A percentile compares a stretch with the other conserved stretches of the same genome.
Conservation (phyloP, 2,113 vertebrate species). For the Eulacestoma nigropectus region DNA sequence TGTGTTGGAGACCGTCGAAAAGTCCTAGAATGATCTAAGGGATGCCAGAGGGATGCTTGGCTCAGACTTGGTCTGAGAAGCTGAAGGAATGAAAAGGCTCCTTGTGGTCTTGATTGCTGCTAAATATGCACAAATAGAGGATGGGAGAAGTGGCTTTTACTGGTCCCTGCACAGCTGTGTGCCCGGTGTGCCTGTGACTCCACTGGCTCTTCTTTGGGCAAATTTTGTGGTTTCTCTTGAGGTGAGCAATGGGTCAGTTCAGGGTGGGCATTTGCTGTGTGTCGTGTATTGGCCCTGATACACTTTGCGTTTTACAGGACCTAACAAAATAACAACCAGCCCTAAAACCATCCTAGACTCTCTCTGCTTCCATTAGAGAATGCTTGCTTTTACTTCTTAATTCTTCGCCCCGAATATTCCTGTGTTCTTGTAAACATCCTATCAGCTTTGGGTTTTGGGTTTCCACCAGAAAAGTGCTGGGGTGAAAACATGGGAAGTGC, state of each 20-base stretch:
- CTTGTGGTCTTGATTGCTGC: not conserved
- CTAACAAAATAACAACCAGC: not conserved
- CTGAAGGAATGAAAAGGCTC: constrained; percentile 12
- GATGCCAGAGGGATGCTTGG: not conserved
- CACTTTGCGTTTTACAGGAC: not conserved
- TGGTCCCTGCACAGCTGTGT: not conserved
- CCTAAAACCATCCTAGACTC: not conserved
- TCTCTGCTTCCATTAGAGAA: not conserved
- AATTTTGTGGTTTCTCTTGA: not conserved
- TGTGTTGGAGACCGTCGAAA: not conserved
- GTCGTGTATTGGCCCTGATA: not conserved
- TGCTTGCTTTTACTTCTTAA: not conserved
- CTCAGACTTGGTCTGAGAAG: not conserved
- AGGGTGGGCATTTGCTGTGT: not conserved
- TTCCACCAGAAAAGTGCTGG: not conserved
- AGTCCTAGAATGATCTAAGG: not conserved
- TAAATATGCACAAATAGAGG: not conserved
- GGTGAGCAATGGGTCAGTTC: not conserved
- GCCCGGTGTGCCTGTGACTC: not conserved
- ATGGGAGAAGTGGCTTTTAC: not conserved
- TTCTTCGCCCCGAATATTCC: not conserved
- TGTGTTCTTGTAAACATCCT: not conserved
- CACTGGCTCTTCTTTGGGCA: not conserved
- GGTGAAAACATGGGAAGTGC: not conserved
- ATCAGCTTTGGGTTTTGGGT: not conserved